Percentiles rank a stretch among this genome's conserved stretches.
These are phyloP conservation scores for Chondrosia reniformis DNA, from an alignment of 37 sponge, comb jelly and placozoan species.

Conservation along the genomic window DNA sequence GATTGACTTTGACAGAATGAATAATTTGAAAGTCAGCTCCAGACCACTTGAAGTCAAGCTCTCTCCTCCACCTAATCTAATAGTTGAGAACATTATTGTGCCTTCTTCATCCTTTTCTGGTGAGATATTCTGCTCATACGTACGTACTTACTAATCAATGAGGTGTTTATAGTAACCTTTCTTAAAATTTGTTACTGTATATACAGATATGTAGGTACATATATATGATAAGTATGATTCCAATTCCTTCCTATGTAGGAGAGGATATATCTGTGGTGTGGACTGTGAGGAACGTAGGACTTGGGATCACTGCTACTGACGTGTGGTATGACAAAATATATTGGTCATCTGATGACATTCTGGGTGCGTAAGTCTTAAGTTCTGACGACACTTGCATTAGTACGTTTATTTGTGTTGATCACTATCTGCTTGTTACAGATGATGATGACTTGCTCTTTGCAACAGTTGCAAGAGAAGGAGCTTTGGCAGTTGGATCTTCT, in stretches of 20 bases:
- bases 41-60: conserved; percentile 17
- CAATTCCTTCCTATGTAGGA: neutral
- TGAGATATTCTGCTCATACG: neutral
- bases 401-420: too few relatives aligned
- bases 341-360: conserved; percentile 16
- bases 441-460: neutral
- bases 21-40: conserved; percentile 3
- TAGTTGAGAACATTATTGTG: neutral
- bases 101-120: conserved; percentile 19
- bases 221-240: too few relatives aligned
- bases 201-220: neutral
- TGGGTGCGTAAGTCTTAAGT: neutral
- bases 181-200: neutral
- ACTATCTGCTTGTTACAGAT: too few relatives aligned
- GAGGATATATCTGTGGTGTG: neutral
- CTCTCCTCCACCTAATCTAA: conserved; percentile 25
- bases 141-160: neutral
- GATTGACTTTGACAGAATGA: conserved; percentile 14
- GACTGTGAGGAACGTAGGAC: conserved; percentile 17
- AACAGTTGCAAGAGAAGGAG: neutral
- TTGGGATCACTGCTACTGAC: conserved; percentile 9
- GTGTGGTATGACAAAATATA: conserved; percentile 17
- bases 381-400: neutral
- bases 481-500: neutral
- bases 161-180: neutral